Evolutionary conservation across 2,113 vertebrate species (phyloP), one percentile per base, ranked within the genome.

Genomic region (Malurus alboscapulatus): DNA sequence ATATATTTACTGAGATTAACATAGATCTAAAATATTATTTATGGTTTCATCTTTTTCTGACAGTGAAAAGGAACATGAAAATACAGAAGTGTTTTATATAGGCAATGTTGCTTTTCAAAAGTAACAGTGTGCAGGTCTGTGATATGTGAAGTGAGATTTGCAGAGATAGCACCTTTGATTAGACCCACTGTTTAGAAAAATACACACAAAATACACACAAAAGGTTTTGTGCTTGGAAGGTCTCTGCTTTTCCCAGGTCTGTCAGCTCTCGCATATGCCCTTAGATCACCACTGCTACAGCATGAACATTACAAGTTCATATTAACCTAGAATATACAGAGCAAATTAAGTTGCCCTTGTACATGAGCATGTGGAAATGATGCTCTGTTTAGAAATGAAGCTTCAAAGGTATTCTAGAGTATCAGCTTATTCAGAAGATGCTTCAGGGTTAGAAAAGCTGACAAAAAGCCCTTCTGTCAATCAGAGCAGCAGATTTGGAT

Each of bases 1-100:
- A 92, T 93, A 84, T 91, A 80, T 91, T 92, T 83, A 54, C 45
- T 55, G 61, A 81, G 55, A 85, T 80, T 83, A 76, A 21, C 7
- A 7, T 79, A 83, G 55, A 61, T 89, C 55, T 84, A 68, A 92
- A 95, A 80, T 90, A 83, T 78, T 93, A 75, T 88, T 88, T 90
- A 73, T 80, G 9, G 12, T 77, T 95, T 90, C 69, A 51, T 87
- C 77, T 74, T 89, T 96, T 89, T 91, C 58, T 81, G 22, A 55
- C 32, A 67, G 27, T 2, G 0, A 76, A 84, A 89, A 76, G 19
- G n/a, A 74, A 25, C 63, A 61, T 71, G 79, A 91, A 94, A 94
- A 95, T 55, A 54, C 2, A 0, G 13, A 48, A 42, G 63, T 66
- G 45, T 50, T 81, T 55, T 84, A 82, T 50, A 26, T 65, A 80